phyloP scores from a whole-genome alignment of 1,140 invertebrate genomes.

The Globodera rostochiensis region DNA sequence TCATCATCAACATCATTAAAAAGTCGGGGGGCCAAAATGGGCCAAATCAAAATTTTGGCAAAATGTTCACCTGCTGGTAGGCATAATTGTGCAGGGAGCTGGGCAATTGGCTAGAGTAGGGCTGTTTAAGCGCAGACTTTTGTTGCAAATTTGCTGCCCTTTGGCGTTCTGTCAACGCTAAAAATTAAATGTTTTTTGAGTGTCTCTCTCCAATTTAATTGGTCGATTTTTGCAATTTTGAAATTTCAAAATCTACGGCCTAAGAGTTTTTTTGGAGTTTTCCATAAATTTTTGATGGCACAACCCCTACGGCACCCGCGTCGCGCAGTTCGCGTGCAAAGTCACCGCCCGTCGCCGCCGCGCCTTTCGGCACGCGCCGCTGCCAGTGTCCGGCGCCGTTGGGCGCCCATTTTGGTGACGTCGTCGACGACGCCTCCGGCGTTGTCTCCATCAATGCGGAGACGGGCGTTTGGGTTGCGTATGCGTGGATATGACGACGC shows the following conservation, averaged over 20 bases:
- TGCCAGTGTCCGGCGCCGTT: neutral
- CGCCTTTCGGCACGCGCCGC: slow-evolving; percentile 3
- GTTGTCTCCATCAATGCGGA: slow-evolving; percentile 8
- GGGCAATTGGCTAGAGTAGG: neutral
- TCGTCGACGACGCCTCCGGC: neutral
- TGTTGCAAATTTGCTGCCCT: slow-evolving; percentile 20
- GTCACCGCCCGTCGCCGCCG: neutral
- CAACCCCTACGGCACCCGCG: neutral
- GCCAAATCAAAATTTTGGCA: too few species aligned
- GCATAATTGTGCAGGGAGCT: slow-evolving; percentile 28
- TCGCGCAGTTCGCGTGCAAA: slow-evolving; percentile 33
- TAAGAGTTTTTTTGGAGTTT: too few species aligned
- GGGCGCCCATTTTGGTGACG: neutral
- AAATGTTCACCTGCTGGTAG: slow-evolving; percentile 8
- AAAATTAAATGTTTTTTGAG: neutral
- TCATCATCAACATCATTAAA: too few species aligned
- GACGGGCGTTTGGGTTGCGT: slow-evolving; percentile 29
- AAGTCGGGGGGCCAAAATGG: too few species aligned
- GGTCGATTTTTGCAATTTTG: neutral
- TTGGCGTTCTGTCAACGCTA: slow-evolving; percentile 29
- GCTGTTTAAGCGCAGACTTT: slow-evolving; percentile 3
- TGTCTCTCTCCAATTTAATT: neutral
- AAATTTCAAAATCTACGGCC: too few species aligned
- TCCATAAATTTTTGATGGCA: too few species aligned
- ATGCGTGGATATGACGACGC: slow-evolving; percentile 25